Evolutionary conservation across 2,113 vertebrate species (phyloP).

Genomic region (Xiphophorus maculatus): DNA sequence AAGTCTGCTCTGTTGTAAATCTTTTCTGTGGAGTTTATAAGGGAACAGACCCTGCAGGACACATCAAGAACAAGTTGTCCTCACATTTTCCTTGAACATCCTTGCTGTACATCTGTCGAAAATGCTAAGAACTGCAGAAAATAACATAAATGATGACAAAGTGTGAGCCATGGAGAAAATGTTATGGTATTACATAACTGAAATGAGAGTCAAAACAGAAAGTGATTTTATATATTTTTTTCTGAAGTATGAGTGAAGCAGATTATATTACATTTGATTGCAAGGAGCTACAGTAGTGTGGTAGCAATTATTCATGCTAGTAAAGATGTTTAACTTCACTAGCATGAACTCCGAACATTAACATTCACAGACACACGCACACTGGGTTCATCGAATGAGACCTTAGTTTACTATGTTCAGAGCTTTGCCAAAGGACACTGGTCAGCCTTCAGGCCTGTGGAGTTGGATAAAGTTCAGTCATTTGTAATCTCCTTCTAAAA

Average conservation of each 20-base stretch:
- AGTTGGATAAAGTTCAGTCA: not conserved
- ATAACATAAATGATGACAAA: not conserved
- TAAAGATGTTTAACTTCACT: too few relatives aligned
- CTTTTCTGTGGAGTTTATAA: not conserved
- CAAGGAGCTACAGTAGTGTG: not conserved
- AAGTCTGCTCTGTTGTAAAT: not conserved
- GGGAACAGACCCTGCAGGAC: not conserved
- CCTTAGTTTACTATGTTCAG: not conserved
- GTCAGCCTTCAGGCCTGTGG: not conserved
- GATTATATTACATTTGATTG: not conserved
- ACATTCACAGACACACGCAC: not conserved
- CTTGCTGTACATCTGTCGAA: not conserved
- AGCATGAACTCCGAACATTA: too few relatives aligned
- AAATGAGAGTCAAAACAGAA: not conserved
- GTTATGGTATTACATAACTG: not conserved
- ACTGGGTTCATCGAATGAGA: not conserved
- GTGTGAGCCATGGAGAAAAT: not conserved
- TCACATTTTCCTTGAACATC: not conserved
- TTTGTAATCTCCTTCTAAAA: not conserved
- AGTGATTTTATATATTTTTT: too few relatives aligned
- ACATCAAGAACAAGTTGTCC: not conserved
- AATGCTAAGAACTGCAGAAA: not conserved
- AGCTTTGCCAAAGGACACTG: not conserved
- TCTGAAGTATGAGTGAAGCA: not conserved
- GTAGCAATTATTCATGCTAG: too few relatives aligned